Base-by-base conservation (phyloP, 2,888 invertebrate species). In the Enoplolaimus lenunculus region DNA sequence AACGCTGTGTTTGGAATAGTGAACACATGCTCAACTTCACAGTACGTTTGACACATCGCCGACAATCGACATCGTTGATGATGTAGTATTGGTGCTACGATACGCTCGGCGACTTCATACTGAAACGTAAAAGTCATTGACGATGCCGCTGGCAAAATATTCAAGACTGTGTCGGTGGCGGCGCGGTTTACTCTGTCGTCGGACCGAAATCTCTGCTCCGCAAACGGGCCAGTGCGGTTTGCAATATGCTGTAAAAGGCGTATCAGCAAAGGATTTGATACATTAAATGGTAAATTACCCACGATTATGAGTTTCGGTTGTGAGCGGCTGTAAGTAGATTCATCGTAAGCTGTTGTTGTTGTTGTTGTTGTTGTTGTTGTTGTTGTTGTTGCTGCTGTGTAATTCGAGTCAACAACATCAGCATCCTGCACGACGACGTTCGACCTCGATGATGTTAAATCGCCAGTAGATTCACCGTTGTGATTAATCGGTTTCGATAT, bases 81-180 rank as follows among this genome's bases (percentile, higher is more conserved):
- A 68, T 86, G 81, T 29, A 85, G 82, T 13, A 88, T 84, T 0
- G 85, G 85, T 0, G 95, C 93, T 2, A 88, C 87, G 82, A 98
- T 89, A 75, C 98, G 85, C 80, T 93, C 89, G 0, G 92, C 97
- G 0, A 98, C 93, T 85, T 97, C 95, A 78, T 92, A 89, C 82
- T 99, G 98, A 84, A 99, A 98, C 13, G 97, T 97, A 68, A 99
- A 83, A 0, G 93, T 91, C 88, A 98, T 87, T 71, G 87, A 86
- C 0, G 90, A 87, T 65, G 97, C 85, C 0, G 92, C 93, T 79
- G 88, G 87, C n/a, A n/a, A n/a, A n/a, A n/a, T n/a, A n/a, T n/a
- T n/a, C n/a, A n/a, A n/a, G n/a, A n/a, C n/a, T n/a, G n/a, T n/a
- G n/a, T n/a, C n/a, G n/a, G n/a, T n/a, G n/a, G n/a, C n/a, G n/a